Percentiles rank a stretch among this genome's conserved stretches.
These are phyloP conservation scores for Poeciliopsis paucimaculata DNA, from an alignment of 2,797 vertebrate species.

Conservation along the genomic window DNA sequence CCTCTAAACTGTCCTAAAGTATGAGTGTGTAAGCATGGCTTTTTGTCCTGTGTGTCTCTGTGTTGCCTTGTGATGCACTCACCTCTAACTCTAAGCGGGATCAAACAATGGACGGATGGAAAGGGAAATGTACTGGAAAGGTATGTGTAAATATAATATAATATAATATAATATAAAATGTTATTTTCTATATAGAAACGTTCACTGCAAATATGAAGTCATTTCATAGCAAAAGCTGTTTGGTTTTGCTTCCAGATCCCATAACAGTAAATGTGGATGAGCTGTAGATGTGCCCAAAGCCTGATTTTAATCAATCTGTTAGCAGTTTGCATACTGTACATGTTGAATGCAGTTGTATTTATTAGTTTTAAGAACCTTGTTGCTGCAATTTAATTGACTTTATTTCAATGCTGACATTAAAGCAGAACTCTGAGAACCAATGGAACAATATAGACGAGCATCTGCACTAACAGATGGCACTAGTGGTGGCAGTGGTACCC, in stretches of 20 bases:
- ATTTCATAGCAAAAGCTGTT: neutral
- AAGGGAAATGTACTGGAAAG: neutral
- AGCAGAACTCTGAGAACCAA: neutral
- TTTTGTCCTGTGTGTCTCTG: neutral
- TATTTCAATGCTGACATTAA: neutral
- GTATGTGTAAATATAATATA: neutral
- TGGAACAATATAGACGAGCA: conserved; percentile 9
- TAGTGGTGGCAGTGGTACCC: conserved; percentile 17
- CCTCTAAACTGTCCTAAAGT: neutral
- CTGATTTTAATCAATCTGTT: neutral
- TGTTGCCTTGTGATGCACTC: neutral
- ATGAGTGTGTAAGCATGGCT: neutral
- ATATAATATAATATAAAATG: too few relatives aligned
- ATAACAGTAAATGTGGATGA: neutral
- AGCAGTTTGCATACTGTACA: neutral
- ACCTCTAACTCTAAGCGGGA: neutral
- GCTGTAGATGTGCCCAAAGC: conserved; percentile 6
- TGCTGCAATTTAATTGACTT: neutral
- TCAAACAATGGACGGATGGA: neutral
- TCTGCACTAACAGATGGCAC: conserved; percentile 32
- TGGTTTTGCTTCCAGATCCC: neutral
- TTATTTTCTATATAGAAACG: neutral
- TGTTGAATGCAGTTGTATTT: neutral
- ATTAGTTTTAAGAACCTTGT: neutral
- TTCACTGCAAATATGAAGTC: neutral